Evolutionary conservation across 1,140 invertebrate genomes (phyloP).

Genomic region (Cotesia typhae): DNA sequence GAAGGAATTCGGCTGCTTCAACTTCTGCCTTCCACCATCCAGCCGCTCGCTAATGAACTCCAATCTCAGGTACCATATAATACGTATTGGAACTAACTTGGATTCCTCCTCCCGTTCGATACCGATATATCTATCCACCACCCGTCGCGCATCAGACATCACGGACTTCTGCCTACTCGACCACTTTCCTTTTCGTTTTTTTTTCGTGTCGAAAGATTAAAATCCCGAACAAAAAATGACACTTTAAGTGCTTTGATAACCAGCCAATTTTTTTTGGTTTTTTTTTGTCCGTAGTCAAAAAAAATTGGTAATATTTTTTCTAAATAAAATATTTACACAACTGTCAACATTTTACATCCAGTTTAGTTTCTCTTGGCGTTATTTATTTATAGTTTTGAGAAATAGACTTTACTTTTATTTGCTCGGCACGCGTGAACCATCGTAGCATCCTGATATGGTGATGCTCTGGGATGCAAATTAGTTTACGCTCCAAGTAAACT

Average conservation of each 20-base stretch:
- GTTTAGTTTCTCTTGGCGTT: slow-evolving; percentile 25
- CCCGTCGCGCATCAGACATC: slow-evolving; percentile 40
- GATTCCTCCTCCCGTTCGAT: slow-evolving; percentile 40
- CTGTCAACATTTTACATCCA: no score
- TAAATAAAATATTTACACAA: no score
- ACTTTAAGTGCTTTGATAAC: no score
- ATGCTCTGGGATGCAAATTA: slow-evolving; percentile 54
- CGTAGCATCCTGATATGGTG: slow-evolving; percentile 55
- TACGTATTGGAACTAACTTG: slow-evolving; percentile 19
- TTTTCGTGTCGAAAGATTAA: background rate
- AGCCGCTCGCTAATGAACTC: slow-evolving; percentile 60
- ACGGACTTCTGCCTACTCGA: slow-evolving; percentile 16
- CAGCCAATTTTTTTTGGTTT: no score
- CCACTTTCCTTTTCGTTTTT: background rate
- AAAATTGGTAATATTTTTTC: no score
- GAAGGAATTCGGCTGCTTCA: no score
- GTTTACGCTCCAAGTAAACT: slow-evolving; percentile 41
- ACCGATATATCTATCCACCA: slow-evolving; percentile 21
- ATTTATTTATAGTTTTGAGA: slow-evolving; percentile 13
- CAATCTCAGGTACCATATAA: no score
- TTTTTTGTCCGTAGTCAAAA: no score
- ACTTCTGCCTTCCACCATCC: background rate
- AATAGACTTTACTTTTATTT: slow-evolving; percentile 5
- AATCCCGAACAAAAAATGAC: no score
- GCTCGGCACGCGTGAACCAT: slow-evolving; percentile 35